Conservation (phyloP, 2,797 vertebrate genomes). For the Pipistrellus nathusii region DNA sequence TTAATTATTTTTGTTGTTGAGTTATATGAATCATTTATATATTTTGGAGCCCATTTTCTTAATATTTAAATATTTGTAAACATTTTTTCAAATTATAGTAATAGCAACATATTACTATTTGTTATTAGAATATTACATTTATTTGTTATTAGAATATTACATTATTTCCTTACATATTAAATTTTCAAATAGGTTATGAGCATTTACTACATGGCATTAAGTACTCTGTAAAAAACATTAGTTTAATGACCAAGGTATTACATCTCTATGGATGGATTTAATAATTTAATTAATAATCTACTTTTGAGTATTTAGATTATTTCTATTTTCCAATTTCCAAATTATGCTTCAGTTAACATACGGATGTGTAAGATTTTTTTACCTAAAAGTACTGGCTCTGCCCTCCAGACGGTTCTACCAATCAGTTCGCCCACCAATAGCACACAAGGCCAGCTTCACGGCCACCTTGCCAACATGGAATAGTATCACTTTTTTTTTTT, state of each 20-base stretch:
- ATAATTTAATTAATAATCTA: conserved; percentile 5
- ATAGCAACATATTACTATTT: background rate
- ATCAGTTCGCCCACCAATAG: background rate
- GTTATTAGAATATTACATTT: background rate
- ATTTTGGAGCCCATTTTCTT: background rate
- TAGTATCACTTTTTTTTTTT: background rate
- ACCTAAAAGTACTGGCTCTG: background rate
- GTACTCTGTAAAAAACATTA: background rate
- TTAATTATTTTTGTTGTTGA: background rate
- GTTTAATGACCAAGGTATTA: background rate
- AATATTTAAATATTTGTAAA: background rate
- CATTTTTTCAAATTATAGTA: background rate
- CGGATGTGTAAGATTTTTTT: background rate
- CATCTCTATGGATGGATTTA: background rate
- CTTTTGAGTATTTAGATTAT: background rate
- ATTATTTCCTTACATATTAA: background rate
- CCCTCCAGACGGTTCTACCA: background rate
- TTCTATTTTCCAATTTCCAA: background rate
- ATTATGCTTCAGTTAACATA: background rate
- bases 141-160: background rate
- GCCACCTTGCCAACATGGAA: background rate
- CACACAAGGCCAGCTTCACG: background rate
- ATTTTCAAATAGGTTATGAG: background rate
- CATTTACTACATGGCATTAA: background rate
- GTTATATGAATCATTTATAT: background rate